Evolutionary conservation across 2,113 vertebrate species (phyloP), one percentile per base, ranked within the genome.

Genomic region (Lota lota): DNA sequence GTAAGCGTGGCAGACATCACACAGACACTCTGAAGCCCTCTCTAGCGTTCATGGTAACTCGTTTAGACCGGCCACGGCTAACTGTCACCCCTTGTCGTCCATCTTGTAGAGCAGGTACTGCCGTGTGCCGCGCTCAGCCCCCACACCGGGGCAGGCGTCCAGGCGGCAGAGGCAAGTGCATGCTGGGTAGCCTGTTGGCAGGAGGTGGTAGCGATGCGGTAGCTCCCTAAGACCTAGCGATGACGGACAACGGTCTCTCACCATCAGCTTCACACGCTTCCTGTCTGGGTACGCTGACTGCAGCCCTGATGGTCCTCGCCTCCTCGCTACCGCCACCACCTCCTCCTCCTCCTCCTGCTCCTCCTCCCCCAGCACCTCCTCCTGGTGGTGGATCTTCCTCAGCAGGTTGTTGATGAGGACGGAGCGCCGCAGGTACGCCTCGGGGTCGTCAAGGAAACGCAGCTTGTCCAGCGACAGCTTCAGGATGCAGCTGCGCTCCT

Each of bases 381-480:
- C 93, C 84, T 98, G 96, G 88, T 94, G 91, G 88, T 97, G 95
- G 76, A 99, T 97, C 88, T 97, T 98, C 89, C 96, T 94, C 92
- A 99, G 93, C 89, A 99, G 90, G 92, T 99, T 99, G 93, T 99
- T 98, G 92, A 99, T 99, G 90, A 99, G 92, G 84, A 99, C 97
- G 22, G 97, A 97, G 88, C 97, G 94, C 77, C 95, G 90, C 82
- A 99, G 92, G 86, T 97, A 98, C 83, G 90, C 91, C 89, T 99
- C 97, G 0, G 97, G 96, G 81, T 99, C 97, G 56, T 99, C 96
- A 79, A 99, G 93, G 92, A 98, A 97, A 83, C 93, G 92, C 70
- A 99, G 94, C 88, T 99, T 99, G 92, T 99, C 95, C 88, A 99
- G 93, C 64, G 97, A 99, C 67, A 99, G 89, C 86, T 94, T 96